Evolutionary conservation across 2,113 vertebrate species (phyloP), one percentile per base, ranked within the genome.

Genomic region (Nibea albiflora): DNA sequence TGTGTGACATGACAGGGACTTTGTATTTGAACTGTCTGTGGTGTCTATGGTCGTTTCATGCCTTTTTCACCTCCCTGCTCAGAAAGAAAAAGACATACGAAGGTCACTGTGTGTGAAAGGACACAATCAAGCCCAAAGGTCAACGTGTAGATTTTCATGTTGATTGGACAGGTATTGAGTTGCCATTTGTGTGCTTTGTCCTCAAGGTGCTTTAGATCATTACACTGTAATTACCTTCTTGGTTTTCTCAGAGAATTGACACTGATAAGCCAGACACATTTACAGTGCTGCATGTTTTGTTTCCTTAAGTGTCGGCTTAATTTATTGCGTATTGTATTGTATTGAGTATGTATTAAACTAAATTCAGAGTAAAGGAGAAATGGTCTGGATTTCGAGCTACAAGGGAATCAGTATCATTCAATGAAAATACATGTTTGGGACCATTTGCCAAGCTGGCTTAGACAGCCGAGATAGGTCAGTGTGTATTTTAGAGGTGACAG

Each of bases 401-500:
- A 26, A 16, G 14, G 12, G 1, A 54, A 46, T 65, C 58, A 64
- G 4, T 26, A 24, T 54, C 22, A 71, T 14, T 57, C 3, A 8
- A 22, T 9, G 19, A 4, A 4, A 57, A 44, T 1, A 2, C 0
- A 8, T 56, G 31, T 39, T 56, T 54, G 11, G 15, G 16, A 42
- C 35, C 9, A 62, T 39, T n/a, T 35, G 1, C 58, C 3, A 9
- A 28, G 46, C 35, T 46, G 74, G 24, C 14, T 42, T 24, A 4
- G 42, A 39, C 35, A 24, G 39, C 64, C 19, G 7, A 28, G 17
- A 65, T 62, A 17, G 60, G n/a, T 28, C 47, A 61, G 35, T 10
- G 9, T 47, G 44, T 64, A 75, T 73, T 84, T 78, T n/a, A 64
- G 15, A 56, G 70, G 15, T 66, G 67, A 79, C 65, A 31, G 26